Evolutionary conservation across 2,113 vertebrate genomes (phyloP), one percentile per base, ranked within the genome.

Genomic region (Crocuta crocuta): DNA sequence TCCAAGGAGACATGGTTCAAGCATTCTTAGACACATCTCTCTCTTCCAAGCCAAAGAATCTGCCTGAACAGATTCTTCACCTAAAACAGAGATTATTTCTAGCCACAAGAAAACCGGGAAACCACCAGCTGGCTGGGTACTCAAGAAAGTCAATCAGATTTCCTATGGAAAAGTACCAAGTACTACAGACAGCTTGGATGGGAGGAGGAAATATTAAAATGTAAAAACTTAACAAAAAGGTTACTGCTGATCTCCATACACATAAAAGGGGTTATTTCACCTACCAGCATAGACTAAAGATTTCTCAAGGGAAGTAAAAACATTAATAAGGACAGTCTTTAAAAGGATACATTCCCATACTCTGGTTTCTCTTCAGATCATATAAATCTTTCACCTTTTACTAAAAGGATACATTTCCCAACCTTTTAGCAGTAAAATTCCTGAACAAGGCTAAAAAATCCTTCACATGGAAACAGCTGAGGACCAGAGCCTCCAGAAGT

Each of bases 201-300:
- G 96, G 89, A 97, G 81, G 96, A 96, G 89, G 82, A 94, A 96
- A 94, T 48, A 95, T 73, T 97, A 88, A 96, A 94, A 97, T 91
- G 76, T 31, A 81, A 94, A 97, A 89, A 84, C 68, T 61, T 31
- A 39, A 48, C 68, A 86, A 90, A 97, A 82, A 63, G 82, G 35
- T 95, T 85, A 95, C 28, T 87, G 89, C 53, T 85, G 88, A 82
- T 73, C 65, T 84, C 74, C 68, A 66, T 58, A 48, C 68, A 82
- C 17, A 23, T 43, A 70, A 84, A 21, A 90, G 8, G 21, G 88
- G 53, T 50, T 91, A 87, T 83, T 93, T 94, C 61, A 94, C 82
- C 68, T 95, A 50, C 55, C 53, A 71, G n/a, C n/a, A 89, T 24
- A 76, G 76, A 87, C 23, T 65, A 73, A 92, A 87, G 61, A 70